Conservation (phyloP, 2,797 vertebrate genomes). For the Syngnathus rostellatus region DNA sequence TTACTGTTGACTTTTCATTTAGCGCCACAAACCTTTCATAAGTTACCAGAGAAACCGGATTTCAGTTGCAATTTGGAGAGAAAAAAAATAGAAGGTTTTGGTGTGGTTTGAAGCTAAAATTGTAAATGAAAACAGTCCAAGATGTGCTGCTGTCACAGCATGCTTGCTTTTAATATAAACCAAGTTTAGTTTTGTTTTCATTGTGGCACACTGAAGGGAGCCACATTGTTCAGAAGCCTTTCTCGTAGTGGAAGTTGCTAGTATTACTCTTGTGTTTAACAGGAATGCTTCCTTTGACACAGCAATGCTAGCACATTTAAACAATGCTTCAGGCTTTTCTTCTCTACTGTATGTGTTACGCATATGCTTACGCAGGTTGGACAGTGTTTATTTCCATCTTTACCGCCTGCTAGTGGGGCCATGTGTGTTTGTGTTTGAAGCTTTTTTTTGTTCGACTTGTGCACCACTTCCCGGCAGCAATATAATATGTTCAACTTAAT, state of each 20-base stretch:
- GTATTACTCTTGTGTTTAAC: constrained; percentile 25
- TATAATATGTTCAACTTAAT: neutral
- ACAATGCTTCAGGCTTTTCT: neutral
- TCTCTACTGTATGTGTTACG: neutral
- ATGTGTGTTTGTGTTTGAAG: neutral
- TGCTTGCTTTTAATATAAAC: neutral
- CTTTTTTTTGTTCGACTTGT: neutral
- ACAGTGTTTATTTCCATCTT: constrained; percentile 1
- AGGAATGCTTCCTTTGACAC: constrained; percentile 21
- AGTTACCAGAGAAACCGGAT: constrained; percentile 15
- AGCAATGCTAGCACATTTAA: neutral
- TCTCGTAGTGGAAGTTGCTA: constrained; percentile 36
- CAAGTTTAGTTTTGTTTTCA: constrained; percentile 11
- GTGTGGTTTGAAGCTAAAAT: neutral
- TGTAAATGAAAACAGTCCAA: neutral
- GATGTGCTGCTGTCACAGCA: neutral
- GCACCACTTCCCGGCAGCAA: neutral
- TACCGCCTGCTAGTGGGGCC: neutral
- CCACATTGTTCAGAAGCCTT: constrained; percentile 14
- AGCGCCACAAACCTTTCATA: constrained; percentile 32
- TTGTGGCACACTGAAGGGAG: constrained; percentile 24
- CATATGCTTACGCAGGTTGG: no score
- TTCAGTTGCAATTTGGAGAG: neutral
- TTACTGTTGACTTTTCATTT: constrained; percentile 39
- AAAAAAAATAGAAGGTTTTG: neutral